phyloP scores from a whole-genome alignment of 2,797 vertebrate species.

The Buphagus erythrorhynchus region DNA sequence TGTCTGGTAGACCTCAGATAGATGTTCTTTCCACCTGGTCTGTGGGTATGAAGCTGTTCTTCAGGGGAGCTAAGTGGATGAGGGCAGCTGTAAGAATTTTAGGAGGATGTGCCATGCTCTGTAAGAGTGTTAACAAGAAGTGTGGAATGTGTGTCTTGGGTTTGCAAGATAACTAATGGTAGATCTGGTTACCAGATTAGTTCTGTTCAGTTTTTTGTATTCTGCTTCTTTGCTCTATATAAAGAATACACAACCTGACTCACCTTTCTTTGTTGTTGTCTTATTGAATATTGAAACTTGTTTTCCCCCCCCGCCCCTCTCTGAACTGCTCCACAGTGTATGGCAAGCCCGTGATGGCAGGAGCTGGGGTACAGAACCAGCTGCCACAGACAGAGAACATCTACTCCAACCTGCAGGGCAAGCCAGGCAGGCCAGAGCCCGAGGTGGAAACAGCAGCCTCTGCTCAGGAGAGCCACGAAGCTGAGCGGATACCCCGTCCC shows the following conservation, averaged over 20 bases:
- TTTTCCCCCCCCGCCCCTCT: neutral
- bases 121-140: neutral
- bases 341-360: conserved; percentile 89
- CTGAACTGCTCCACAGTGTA: conserved; percentile 81
- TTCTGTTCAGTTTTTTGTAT: neutral
- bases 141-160: neutral
- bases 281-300: neutral
- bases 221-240: neutral
- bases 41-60: neutral
- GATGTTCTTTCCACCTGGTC: neutral
- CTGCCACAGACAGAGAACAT: conserved; percentile 46
- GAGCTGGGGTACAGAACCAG: conserved; percentile 65
- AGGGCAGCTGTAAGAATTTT: neutral
- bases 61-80: neutral
- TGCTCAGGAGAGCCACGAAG: conserved; percentile 78
- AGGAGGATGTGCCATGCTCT: neutral
- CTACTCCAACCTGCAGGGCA: conserved; percentile 71
- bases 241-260: neutral
- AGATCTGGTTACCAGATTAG: neutral
- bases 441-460: conserved; percentile 74
- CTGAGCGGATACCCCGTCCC: conserved; percentile 90
- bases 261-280: neutral
- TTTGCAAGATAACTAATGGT: neutral
- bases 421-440: conserved; percentile 78
- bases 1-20: neutral